Evolutionary conservation across 2,797 vertebrate species (phyloP).

Genomic region (Salmo trutta): DNA sequence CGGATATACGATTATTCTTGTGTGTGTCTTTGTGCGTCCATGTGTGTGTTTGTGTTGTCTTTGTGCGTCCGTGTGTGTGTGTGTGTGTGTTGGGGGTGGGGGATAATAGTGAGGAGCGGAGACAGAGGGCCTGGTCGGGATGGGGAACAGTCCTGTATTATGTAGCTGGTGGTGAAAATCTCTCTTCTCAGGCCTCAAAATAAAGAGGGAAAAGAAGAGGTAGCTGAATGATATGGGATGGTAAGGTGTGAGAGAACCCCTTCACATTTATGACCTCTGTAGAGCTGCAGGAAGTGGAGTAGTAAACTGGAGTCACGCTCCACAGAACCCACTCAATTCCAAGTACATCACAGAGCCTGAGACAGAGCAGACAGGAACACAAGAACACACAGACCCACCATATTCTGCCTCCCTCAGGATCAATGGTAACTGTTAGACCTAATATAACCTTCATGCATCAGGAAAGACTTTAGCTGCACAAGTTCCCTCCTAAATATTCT

Average conservation of each 20-base stretch:
- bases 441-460: not conserved
- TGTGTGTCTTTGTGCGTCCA: not conserved
- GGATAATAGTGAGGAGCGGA: slow-evolving; percentile 9
- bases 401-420: slow-evolving; percentile 1
- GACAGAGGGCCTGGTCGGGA: slow-evolving; percentile 23
- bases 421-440: slow-evolving; percentile 1
- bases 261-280: slow-evolving; percentile 75
- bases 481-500: not conserved
- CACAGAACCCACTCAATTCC: slow-evolving; percentile 68
- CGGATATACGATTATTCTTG: not conserved
- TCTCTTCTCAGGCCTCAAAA: slow-evolving; percentile 54
- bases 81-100: slow-evolving; percentile 7
- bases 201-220: slow-evolving; percentile 54
- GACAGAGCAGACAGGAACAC: slow-evolving; percentile 26
- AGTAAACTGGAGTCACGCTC: slow-evolving; percentile 77
- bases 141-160: slow-evolving; percentile 43
- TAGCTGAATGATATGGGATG: slow-evolving; percentile 69
- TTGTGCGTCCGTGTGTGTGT: not conserved
- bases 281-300: slow-evolving; percentile 73
- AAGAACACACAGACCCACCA: not conserved
- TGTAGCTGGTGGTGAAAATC: slow-evolving; percentile 43
- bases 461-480: not conserved
- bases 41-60: slow-evolving; percentile 2
- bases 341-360: slow-evolving; percentile 65
- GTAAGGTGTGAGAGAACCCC: slow-evolving; percentile 76